These are phyloP conservation scores for Octodon degus DNA, from an alignment of 2,113 vertebrate genomes.

Conservation along the genomic window DNA sequence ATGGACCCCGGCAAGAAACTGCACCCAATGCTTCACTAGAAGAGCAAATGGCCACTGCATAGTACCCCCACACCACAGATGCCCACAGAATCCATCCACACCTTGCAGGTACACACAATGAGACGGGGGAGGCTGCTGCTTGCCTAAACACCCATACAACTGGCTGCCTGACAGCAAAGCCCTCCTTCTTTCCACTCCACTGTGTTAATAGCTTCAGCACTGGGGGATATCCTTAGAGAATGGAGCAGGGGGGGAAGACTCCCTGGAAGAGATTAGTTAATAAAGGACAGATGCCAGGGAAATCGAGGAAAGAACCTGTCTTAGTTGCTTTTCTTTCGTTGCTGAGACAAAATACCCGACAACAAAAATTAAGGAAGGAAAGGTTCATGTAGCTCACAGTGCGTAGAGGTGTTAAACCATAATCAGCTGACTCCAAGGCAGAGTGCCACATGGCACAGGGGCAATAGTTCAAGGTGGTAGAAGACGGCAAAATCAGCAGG, in stretches of 20 bases:
- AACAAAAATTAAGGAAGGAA: no score
- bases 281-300: neutral
- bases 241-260: neutral
- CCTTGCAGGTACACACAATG: neutral
- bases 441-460: no score
- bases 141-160: no score
- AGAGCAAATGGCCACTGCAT: neutral
- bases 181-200: neutral
- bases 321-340: no score
- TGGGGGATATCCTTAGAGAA: neutral
- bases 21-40: neutral
- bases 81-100: neutral
- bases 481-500: no score
- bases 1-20: neutral
- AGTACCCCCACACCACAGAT: slow-evolving; percentile 15
- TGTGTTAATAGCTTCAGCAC: neutral
- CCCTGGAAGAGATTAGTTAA: slow-evolving; percentile 28
- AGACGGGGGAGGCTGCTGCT: neutral
- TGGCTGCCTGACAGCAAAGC: neutral
- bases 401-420: no score
- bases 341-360: no score
- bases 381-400: no score
- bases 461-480: no score
- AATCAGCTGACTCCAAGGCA: no score
- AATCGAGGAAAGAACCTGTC: neutral